Evolutionary conservation across 2,888 invertebrate genomes (phyloP).

Genomic region (Cataglyphis altisquamis): DNA sequence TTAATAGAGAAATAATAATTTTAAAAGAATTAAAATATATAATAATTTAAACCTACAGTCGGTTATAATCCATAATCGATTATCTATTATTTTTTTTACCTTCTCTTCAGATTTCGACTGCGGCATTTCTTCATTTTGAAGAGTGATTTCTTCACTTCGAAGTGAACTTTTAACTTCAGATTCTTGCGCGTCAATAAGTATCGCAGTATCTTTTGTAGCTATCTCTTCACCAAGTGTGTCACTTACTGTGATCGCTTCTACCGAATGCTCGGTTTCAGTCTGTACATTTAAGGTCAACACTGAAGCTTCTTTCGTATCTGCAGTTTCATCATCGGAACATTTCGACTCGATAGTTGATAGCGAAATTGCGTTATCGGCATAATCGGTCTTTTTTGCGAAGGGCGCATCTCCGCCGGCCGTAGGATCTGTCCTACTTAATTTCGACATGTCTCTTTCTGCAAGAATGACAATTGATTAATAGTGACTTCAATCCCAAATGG

Average conservation of each 20-base stretch:
- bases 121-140: background rate
- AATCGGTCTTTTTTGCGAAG: slow-evolving; percentile 25
- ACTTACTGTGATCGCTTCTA: background rate
- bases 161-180: background rate
- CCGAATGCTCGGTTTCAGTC: background rate
- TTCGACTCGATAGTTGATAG: background rate
- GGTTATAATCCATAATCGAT: background rate
- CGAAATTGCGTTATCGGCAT: background rate
- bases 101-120: slow-evolving; percentile 19
- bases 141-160: background rate
- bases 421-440: slow-evolving; percentile 57
- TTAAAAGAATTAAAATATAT: background rate
- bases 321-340: background rate
- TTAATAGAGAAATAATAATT: background rate
- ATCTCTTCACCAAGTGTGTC: background rate
- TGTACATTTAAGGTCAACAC: background rate
- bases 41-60: background rate
- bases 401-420: slow-evolving; percentile 70
- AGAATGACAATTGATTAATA: background rate
- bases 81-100: slow-evolving; percentile 18
- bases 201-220: background rate
- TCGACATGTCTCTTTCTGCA: slow-evolving; percentile 71
- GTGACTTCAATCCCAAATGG: background rate
- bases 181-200: background rate
- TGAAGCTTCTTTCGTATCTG: background rate